Conservation (phyloP, 2,888 invertebrate genomes). For the Xylota sylvarum region DNA sequence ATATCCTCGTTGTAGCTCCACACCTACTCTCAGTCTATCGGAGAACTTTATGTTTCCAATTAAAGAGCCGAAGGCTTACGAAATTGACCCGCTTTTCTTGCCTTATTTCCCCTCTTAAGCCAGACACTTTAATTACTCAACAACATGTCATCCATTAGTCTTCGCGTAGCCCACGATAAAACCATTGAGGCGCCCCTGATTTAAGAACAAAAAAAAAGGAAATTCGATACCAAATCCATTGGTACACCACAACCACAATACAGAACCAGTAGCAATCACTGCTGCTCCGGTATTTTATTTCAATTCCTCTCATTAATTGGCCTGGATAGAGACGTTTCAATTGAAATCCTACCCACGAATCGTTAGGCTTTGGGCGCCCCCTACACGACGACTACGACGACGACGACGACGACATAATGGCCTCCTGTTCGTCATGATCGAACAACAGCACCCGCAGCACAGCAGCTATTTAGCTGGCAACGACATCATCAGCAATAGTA, state of each 20-base stretch:
- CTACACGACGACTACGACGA: constrained; percentile 74
- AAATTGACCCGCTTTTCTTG: constrained; percentile 35
- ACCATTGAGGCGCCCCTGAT: neutral
- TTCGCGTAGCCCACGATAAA: constrained; percentile 34
- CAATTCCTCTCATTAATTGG: constrained; percentile 73
- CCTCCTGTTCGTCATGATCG: constrained; percentile 70
- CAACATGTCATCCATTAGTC: constrained; percentile 74
- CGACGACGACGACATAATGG: constrained; percentile 55
- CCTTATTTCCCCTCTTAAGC: neutral
- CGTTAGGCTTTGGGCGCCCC: constrained; percentile 68
- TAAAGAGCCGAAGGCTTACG: constrained; percentile 29
- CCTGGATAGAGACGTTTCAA: constrained; percentile 70
- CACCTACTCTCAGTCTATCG: constrained; percentile 27
- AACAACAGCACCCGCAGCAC: constrained; percentile 46
- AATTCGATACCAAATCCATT: constrained; percentile 65
- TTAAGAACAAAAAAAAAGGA: constrained; percentile 2
- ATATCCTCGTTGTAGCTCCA: neutral
- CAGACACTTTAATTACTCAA: constrained; percentile 70
- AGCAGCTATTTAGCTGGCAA: constrained; percentile 11
- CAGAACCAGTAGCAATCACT: constrained; percentile 69
- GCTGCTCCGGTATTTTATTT: constrained; percentile 70
- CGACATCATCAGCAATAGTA: constrained; percentile 40
- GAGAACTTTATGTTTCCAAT: constrained; percentile 36
- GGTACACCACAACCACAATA: constrained; percentile 10
- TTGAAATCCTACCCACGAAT: constrained; percentile 69